Conservation (phyloP, 2,797 vertebrate genomes). For the Sparus aurata region DNA sequence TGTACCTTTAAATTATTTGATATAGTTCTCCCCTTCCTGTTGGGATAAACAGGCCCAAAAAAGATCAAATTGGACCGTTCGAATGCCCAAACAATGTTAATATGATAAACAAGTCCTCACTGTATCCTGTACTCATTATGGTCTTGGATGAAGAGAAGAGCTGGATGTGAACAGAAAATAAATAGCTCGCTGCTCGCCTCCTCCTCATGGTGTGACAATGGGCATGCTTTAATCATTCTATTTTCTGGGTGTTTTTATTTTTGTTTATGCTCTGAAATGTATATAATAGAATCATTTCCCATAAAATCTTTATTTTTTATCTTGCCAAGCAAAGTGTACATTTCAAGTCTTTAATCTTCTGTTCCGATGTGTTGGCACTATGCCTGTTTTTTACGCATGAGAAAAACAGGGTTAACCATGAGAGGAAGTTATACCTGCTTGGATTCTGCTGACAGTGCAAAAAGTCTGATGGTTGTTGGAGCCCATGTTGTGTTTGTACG, state of each 20-base stretch:
- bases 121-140: slow-evolving; percentile 56
- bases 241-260: slow-evolving; percentile 72
- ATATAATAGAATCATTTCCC: slow-evolving; percentile 80
- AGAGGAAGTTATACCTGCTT: slow-evolving; percentile 63
- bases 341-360: slow-evolving; percentile 62
- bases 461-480: slow-evolving; percentile 41
- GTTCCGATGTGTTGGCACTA: slow-evolving; percentile 69
- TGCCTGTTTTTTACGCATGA: slow-evolving; percentile 79
- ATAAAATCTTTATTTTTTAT: slow-evolving; percentile 85
- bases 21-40: slow-evolving; percentile 44
- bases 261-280: slow-evolving; percentile 76
- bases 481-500: slow-evolving; percentile 54
- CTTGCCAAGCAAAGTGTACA: slow-evolving; percentile 70
- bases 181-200: slow-evolving; percentile 56
- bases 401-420: slow-evolving; percentile 75
- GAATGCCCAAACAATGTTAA: slow-evolving; percentile 50
- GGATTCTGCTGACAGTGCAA: slow-evolving; percentile 60
- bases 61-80: slow-evolving; percentile 45
- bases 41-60: slow-evolving; percentile 39
- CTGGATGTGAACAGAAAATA: slow-evolving; percentile 51
- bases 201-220: slow-evolving; percentile 75
- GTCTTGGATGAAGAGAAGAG: slow-evolving; percentile 51
- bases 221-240: slow-evolving; percentile 81
- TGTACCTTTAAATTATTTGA: slow-evolving; percentile 53
- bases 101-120: slow-evolving; percentile 43